phyloP scores from a whole-genome alignment of 2,888 invertebrate genomes.

The Sepiola atlantica region DNA sequence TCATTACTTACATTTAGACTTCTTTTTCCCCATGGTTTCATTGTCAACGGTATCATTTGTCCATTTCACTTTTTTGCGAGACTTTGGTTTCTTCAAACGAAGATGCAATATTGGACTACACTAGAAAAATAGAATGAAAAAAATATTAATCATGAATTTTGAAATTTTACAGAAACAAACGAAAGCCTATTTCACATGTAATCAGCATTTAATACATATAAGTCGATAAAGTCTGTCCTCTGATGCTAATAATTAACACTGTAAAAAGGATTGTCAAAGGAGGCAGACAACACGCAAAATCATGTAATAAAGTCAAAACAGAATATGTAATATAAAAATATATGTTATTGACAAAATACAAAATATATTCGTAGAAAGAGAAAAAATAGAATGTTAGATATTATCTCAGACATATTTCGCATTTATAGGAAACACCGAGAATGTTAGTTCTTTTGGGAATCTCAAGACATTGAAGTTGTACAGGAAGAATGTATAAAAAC shows the following conservation, averaged over 20 bases:
- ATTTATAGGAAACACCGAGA: too few species aligned
- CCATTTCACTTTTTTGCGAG: conserved; percentile 89
- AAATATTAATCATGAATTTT: neutral
- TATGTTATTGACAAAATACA: too few species aligned
- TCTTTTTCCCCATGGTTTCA: conserved; percentile 94
- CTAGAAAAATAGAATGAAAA: conserved; percentile 53
- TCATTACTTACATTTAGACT: conserved; percentile 90
- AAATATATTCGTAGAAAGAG: too few species aligned
- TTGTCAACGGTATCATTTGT: conserved; percentile 93
- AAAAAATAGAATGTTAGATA: too few species aligned
- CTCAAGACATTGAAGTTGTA: too few species aligned
- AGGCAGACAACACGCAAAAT: too few species aligned
- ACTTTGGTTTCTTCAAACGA: conserved; percentile 82
- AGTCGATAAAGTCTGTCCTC: too few species aligned
- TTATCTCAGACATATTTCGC: too few species aligned
- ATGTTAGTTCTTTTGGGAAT: too few species aligned
- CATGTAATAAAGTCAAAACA: too few species aligned
- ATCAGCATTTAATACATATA: neutral
- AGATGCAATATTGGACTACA: conserved; percentile 79
- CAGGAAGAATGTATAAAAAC: too few species aligned
- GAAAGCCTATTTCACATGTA: neutral
- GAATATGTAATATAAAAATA: too few species aligned
- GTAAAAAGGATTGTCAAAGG: neutral
- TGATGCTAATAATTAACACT: neutral
- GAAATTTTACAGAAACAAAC: neutral